Base-by-base conservation (phyloP, 2,888 invertebrate genomes). In the Drosophila subquinaria region DNA sequence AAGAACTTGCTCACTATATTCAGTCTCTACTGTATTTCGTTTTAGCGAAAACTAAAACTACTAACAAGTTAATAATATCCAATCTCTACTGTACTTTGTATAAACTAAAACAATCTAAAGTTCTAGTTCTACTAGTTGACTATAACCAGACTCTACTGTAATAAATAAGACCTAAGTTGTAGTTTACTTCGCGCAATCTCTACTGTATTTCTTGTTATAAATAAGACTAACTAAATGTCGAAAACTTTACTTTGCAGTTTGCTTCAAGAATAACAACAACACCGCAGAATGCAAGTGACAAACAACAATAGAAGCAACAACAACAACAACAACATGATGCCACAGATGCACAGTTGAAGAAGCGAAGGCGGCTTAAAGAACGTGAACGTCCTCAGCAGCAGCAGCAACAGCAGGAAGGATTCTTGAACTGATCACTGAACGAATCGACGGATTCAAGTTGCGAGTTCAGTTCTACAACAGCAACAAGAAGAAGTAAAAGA, bases 241-340 rank as follows among this genome's bases (percentile, higher is more conserved):
- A 47, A 27, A 48, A 59, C 23, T 69, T 85, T 89, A 62, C 61
- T 63, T 89, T 84, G 60, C 82, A 84, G 84, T 67, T 76, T 48
- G 69, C 69, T 40, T 59, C 33, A 36, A 36, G 40, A 30, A 30
- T 8, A 30, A 30, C 30, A 27, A 47, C 68, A 61, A 64, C 53
- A 56, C 57, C 63, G 47, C 72, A 77, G 79, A 65, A 84, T 87
- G 89, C 87, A 67, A 76, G 35, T 59, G 57, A 64, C 66, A 57
- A 43, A 53, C 38, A 69, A 42, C 56, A 72, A 56, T 50, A 71
- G 45, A 36, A 79, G 51, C 43, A 50, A 17, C 64, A 63, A 59
- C 59, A 64, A 40, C 56, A 70, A 62, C 50, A 47, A 33, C 47
- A 35, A 23, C 43, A 76, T 65, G 15, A 79, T 79, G 81, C 48